Conservation (phyloP, 2,797 vertebrate species). For the Poeciliopsis turneri region DNA sequence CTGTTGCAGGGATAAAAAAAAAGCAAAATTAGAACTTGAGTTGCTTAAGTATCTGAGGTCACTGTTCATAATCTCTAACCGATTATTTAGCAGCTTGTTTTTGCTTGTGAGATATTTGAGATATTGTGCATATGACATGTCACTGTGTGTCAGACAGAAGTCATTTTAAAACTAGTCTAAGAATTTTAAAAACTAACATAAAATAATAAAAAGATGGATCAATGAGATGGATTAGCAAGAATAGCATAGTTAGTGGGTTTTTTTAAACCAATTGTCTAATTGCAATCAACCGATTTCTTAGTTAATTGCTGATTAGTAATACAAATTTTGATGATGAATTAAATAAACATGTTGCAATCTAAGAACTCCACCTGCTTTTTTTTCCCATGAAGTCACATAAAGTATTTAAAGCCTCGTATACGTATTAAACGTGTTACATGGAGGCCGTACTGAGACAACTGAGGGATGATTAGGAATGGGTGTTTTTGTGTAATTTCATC, state of each 20-base stretch:
- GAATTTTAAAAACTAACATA: not conserved
- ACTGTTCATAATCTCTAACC: conserved; percentile 15
- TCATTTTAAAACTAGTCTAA: not conserved
- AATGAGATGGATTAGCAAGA: not conserved
- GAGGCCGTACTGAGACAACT: not conserved
- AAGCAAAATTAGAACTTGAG: not conserved
- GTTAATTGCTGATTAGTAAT: not conserved
- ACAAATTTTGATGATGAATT: not conserved
- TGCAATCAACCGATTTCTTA: not conserved
- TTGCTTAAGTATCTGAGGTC: conserved; percentile 23
- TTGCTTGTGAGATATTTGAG: not conserved
- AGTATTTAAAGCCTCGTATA: not conserved
- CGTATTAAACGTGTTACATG: not conserved
- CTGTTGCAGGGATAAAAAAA: conserved; percentile 14
- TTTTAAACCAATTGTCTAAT: not conserved
- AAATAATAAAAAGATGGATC: not conserved
- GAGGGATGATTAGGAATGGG: not conserved
- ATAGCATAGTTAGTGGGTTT: not conserved
- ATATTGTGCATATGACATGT: not conserved
- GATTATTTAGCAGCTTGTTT: conserved; percentile 13
- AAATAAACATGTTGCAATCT: not conserved
- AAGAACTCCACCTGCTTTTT: not conserved
- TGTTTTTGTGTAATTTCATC: not conserved
- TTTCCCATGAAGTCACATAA: not conserved
- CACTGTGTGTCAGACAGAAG: not conserved